A percentile compares a stretch with the other conserved stretches of the same genome.
Conservation (phyloP, 2,113 vertebrate species). For the Cryptomyrus ogoouensis region DNA sequence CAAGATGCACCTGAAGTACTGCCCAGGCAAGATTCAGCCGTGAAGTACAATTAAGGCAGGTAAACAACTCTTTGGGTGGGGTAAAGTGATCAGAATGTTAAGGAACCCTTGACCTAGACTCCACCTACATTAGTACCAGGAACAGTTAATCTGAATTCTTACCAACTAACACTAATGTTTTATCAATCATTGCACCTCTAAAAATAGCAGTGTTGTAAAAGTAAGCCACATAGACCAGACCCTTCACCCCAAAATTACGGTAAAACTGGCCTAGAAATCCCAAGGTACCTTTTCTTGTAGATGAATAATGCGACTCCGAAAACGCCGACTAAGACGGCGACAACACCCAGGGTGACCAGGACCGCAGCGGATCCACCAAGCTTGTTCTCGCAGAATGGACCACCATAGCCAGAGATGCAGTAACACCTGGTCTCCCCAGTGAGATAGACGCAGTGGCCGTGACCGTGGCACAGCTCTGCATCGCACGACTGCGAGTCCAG, state of each 20-base stretch:
- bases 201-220: not conserved
- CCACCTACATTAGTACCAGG: not conserved
- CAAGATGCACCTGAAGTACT: not conserved
- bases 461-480: constrained; percentile 57
- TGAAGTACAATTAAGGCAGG: not conserved
- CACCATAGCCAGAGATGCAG: constrained; percentile 62
- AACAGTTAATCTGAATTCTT: not conserved
- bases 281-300: constrained; percentile 32
- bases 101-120: not conserved
- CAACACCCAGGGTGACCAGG: constrained; percentile 37
- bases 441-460: constrained; percentile 58
- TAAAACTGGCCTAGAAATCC: not conserved
- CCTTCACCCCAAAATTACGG: not conserved
- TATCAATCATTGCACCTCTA: not conserved
- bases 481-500: constrained; percentile 52
- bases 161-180: not conserved
- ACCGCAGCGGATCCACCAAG: constrained; percentile 24
- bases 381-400: constrained; percentile 66
- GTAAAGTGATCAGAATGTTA: not conserved
- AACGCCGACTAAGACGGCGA: constrained; percentile 13
- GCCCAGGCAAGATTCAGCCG: not conserved
- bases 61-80: not conserved
- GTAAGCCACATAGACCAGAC: not conserved
- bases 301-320: constrained; percentile 1
- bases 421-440: constrained; percentile 53